Evolutionary conservation across 2,797 vertebrate species (phyloP), one percentile per base, ranked within the genome.

Genomic region (Tenualosa thibaudeaui): DNA sequence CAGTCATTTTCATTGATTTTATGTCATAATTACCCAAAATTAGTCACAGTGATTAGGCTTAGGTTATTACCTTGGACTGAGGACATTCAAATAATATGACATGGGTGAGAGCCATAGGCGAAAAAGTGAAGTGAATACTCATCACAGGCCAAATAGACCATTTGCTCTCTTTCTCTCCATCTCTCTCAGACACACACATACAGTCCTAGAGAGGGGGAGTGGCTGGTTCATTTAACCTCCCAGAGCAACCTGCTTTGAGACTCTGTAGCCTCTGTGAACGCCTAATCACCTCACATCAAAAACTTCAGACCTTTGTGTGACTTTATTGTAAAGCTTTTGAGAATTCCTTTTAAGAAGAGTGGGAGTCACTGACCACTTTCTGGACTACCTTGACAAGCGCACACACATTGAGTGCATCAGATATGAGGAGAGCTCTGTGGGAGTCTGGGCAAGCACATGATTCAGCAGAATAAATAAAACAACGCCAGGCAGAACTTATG

Each of bases 271-370:
- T 60, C 71, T 8, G 68, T 71, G 68, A 71, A 71, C 68, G 31
- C 82, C 56, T 37, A 15, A 54, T 31, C 46, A 51, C 50, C 50
- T 53, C 13, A 40, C 81, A 53, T 51, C 46, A 60, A 46, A 83
- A 83, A 83, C 75, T 84, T 19, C 71, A 9, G 71, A 78, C 71
- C 71, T 40, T 78, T 78, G 71, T 78, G 43, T 78, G 71, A 78
- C 71, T 78, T 78, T 75, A 43, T 43, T 40, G 22, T 40, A 22
- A 78, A 46, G 71, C 71, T 78, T 12, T 46, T 8, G 17, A 22
- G 37, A 78, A 46, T 78, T 78, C 40, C 71, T 78, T 43, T 78
- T 78, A 78, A 46, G 71, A 78, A 17, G 40, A 78, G 71, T 78
- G 71, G 71, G 71, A 78, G 71, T 78, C 71, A 78, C 37, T 17